Conservation (phyloP, 2,797 vertebrate genomes). For the Glossophaga mutica region DNA sequence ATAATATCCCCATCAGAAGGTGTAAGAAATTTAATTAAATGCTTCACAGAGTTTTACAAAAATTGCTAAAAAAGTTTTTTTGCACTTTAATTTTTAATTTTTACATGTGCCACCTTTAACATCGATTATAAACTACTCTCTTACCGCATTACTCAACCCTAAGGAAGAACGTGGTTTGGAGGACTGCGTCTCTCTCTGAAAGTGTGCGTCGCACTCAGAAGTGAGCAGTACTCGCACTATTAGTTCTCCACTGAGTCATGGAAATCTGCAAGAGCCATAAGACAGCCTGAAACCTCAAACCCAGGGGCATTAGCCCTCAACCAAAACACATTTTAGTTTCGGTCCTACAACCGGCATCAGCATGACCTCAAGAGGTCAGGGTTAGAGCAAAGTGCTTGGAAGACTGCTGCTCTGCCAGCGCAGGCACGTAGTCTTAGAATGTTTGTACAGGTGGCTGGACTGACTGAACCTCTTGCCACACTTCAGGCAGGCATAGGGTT, state of each 20-base stretch:
- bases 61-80: constrained; percentile 70
- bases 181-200: constrained; percentile 15
- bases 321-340: neutral
- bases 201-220: neutral
- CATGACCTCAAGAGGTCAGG: neutral
- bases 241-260: neutral
- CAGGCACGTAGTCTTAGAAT: constrained; percentile 98
- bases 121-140: constrained; percentile 69
- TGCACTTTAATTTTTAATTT: constrained; percentile 73
- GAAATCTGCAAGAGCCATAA: neutral
- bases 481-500: constrained; percentile 98
- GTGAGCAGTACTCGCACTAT: neutral
- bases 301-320: neutral
- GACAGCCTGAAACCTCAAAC: constrained; percentile 23
- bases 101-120: constrained; percentile 72
- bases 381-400: constrained; percentile 90
- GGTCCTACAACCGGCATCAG: neutral
- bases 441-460: constrained; percentile 98
- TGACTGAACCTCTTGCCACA: constrained; percentile 98
- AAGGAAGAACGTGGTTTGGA: constrained; percentile 51
- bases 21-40: constrained; percentile 78
- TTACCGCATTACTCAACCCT: constrained; percentile 59
- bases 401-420: constrained; percentile 97
- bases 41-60: constrained; percentile 80
- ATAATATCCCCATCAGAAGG: constrained; percentile 64